These are phyloP conservation scores for Atlantisia rogersi DNA, from an alignment of 2,113 vertebrate species.

Conservation along the genomic window DNA sequence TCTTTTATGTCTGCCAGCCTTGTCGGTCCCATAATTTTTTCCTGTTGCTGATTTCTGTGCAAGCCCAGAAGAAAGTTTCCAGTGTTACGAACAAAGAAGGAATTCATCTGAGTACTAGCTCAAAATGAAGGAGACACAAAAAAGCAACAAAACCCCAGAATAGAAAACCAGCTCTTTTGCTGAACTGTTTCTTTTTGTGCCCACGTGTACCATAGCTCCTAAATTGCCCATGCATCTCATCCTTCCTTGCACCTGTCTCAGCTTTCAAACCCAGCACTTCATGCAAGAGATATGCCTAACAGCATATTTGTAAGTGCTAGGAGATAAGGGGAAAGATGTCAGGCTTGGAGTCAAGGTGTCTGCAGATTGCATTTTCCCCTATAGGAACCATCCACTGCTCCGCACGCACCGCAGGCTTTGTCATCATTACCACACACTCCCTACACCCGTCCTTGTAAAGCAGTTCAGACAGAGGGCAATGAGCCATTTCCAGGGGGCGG, in stretches of 20 bases:
- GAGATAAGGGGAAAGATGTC: neutral
- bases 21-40: neutral
- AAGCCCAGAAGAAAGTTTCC: conserved; percentile 5
- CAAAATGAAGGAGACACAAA: conserved; percentile 5
- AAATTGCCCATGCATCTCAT: conserved; percentile 23
- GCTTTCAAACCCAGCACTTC: conserved; percentile 47
- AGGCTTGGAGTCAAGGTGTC: neutral
- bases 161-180: conserved; percentile 20
- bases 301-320: conserved; percentile 18
- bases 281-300: conserved; percentile 3
- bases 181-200: conserved; percentile 15
- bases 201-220: conserved; percentile 23
- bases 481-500: neutral
- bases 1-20: neutral
- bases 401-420: neutral
- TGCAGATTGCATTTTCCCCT: neutral
- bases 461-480: conserved; percentile 37
- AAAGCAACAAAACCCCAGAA: conserved; percentile 21
- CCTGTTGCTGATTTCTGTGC: neutral
- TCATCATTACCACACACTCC: neutral
- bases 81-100: neutral
- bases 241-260: conserved; percentile 60
- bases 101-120: neutral
- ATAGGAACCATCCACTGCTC: neutral
- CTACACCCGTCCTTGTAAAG: neutral